Evolutionary conservation across 1,140 invertebrate genomes (phyloP).

Genomic region (Pseudomyrmex flavicornis): DNA sequence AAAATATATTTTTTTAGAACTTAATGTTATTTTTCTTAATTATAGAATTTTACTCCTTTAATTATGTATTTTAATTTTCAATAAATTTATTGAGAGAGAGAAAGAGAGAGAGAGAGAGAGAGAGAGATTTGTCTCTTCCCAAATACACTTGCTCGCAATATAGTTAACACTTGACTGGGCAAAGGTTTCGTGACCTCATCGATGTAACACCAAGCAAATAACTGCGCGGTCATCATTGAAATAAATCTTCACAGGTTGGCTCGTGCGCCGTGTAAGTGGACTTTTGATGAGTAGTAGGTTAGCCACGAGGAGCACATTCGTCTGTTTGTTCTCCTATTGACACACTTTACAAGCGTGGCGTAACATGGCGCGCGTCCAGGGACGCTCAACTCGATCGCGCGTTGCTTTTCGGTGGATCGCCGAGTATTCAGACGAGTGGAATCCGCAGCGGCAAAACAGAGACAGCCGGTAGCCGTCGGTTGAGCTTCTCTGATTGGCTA

Average conservation of each 20-base stretch:
- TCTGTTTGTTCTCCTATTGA: conserved; percentile 71
- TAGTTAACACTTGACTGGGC: not conserved
- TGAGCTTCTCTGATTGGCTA: conserved; percentile 49
- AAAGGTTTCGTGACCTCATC: not conserved
- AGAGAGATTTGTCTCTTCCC: too few species aligned
- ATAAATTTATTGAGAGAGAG: too few species aligned
- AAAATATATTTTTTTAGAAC: too few species aligned
- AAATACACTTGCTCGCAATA: not conserved
- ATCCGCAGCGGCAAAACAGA: not conserved
- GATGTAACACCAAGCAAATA: not conserved
- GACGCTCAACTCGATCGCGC: conserved; percentile 37
- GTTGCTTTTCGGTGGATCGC: conserved; percentile 12
- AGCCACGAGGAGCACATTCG: conserved; percentile 63
- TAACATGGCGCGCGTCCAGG: conserved; percentile 46
- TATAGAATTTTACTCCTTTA: too few species aligned
- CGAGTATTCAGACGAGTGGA: not conserved
- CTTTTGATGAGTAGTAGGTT: conserved; percentile 64
- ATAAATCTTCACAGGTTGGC: not conserved
- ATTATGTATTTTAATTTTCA: too few species aligned
- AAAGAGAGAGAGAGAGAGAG: too few species aligned
- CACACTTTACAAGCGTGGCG: conserved; percentile 66
- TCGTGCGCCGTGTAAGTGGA: conserved; percentile 15
- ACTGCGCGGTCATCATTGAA: not conserved
- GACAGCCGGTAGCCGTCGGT: conserved; percentile 17
- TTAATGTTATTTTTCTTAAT: too few species aligned